phyloP scores from a whole-genome alignment of 2,797 vertebrate genomes.

The Peromyscus attwateri region DNA sequence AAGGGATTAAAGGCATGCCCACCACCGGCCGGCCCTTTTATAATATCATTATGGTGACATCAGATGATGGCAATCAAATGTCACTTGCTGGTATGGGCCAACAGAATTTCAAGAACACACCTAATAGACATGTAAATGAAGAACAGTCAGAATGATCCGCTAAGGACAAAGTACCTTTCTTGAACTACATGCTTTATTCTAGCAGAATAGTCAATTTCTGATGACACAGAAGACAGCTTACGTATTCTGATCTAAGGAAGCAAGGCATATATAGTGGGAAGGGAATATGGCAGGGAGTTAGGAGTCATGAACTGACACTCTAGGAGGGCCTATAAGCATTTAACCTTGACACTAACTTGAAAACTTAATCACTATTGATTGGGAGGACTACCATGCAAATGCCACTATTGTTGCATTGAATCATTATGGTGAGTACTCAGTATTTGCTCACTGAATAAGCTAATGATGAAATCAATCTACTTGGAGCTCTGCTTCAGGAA shows the following conservation, averaged over 20 bases:
- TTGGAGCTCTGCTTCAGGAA: neutral
- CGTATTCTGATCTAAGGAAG: neutral
- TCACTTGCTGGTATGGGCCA: neutral
- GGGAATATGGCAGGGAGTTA: neutral
- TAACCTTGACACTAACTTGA: neutral
- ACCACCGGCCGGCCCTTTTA: neutral
- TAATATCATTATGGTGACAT: neutral
- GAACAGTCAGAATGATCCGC: neutral
- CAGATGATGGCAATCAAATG: neutral
- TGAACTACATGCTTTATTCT: neutral
- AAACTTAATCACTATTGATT: neutral
- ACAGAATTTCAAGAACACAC: neutral
- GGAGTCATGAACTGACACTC: neutral
- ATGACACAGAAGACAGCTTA: neutral
- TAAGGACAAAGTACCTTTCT: neutral
- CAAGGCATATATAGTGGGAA: neutral
- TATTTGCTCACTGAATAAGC: neutral
- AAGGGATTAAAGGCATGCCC: too few species aligned
- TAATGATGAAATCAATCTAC: neutral
- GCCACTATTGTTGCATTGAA: neutral
- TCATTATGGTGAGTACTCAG: neutral
- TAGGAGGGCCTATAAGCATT: neutral
- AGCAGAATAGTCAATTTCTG: slow-evolving; percentile 25
- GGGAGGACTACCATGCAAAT: neutral
- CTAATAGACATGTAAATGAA: neutral